Evolutionary conservation across 2,797 vertebrate species (phyloP), one percentile per base, ranked within the genome.

Genomic region (Pteropus rufus): DNA sequence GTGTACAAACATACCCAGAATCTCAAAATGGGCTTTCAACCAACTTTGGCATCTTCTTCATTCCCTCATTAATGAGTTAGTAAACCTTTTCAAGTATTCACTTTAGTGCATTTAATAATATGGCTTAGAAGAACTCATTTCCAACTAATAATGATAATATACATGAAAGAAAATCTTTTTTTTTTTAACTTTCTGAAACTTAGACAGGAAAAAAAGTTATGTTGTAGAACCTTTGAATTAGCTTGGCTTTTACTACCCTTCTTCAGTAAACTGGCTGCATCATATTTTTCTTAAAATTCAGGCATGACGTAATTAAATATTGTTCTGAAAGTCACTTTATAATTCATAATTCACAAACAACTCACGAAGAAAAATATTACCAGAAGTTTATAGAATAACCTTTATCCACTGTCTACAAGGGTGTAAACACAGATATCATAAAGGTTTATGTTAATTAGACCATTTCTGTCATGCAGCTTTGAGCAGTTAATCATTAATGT

Each of bases 201-300:
- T 46, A 46, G 41, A 41, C 41, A 41, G 49, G 15, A 49, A 49
- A 49, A 49, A 49, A 49, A 16, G 15, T 18, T 49, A 49, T 49
- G 15, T 49, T 49, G 49, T 16, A 49, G 49, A 49, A 49, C 49
- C 15, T 49, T 49, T 49, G 49, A 16, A 16, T 49, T 49, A 49
- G 49, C 31, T 89, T 92, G 34, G n/a, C 29, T 87, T 81, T 88
- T 85, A 75, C 29, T 54, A 14, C 4, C 14, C 4, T 39, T 64
- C 58, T 88, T 83, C 41, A 65, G 5, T 65, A 65, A 91, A 83
- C 5, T 54, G 2, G 77, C 5, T 54, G 2, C 31, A 41, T 39
- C 18, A 29, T 72, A 34, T 24, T 83, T 92, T 72, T 92, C 56
- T 86, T 72, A 89, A 95, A 92, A 87, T 91, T 83, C 18, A 83